Percentiles rank a stretch among this genome's conserved stretches.
phyloP scores from a whole-genome alignment of 2,113 vertebrate species.

The Garra rufa region DNA sequence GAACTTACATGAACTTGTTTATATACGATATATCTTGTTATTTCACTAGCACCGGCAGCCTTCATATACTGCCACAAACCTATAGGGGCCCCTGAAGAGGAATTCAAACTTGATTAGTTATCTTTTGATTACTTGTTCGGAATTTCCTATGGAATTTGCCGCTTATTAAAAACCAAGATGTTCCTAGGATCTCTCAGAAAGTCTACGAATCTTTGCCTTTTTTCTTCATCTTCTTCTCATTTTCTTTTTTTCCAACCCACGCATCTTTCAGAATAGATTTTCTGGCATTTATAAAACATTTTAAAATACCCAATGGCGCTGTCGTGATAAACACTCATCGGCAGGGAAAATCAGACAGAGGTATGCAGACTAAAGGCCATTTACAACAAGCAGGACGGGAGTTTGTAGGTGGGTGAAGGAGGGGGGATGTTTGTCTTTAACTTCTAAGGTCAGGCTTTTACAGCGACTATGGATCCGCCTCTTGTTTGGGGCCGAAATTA shows the following conservation, averaged over 20 bases:
- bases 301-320: slow-evolving; percentile 35
- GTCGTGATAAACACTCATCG: slow-evolving; percentile 18
- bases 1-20: slow-evolving; percentile 1
- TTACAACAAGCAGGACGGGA: slow-evolving; percentile 5
- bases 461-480: slow-evolving; percentile 47
- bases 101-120: slow-evolving; percentile 5
- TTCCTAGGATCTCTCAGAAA: background rate
- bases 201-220: background rate
- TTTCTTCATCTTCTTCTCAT: background rate
- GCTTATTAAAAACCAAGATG: background rate
- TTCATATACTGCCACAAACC: background rate
- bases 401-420: slow-evolving; percentile 21
- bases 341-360: slow-evolving; percentile 7
- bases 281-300: slow-evolving; percentile 28
- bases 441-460: slow-evolving; percentile 46
- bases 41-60: background rate
- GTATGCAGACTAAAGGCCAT: background rate
- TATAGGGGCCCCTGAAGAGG: background rate
- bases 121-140: background rate
- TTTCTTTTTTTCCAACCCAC: background rate
- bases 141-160: background rate
- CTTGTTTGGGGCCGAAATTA: slow-evolving; percentile 51
- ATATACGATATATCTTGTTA: background rate
- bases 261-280: slow-evolving; percentile 40
- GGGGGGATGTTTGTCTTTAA: slow-evolving; percentile 34